Base-by-base conservation (phyloP, 64 coral and sea anemone species). In the Pocillopora verrucosa region DNA sequence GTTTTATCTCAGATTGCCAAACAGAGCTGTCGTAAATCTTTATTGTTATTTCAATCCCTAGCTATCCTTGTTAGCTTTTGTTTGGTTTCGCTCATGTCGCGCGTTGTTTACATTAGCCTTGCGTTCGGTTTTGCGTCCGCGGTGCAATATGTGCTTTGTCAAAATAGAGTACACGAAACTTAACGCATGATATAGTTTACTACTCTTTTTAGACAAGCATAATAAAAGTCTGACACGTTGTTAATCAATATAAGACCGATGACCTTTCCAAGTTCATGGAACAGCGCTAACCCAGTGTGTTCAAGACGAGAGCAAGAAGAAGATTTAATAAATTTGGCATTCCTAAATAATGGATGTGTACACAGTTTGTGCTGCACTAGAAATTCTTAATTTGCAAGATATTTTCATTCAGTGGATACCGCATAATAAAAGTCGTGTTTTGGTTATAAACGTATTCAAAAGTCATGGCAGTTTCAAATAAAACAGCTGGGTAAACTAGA, bases 331-430 rank as follows among this genome's bases (percentile, higher is more conserved):
- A 64, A 83, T 30, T 11, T 19, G 9, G 20, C 81, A 56, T 84
- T 70, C 63, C 36, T 65, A 56, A 64, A 56, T 70, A 72, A 84
- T 83, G 60, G 37, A 63, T 84, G 81, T 84, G 37, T 84, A 84
- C 81, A 84, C 34, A 84, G 26, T 20, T 70, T 51, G 37, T 36
- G 13, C 25, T 51, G 41, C 64, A 51, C 62, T 30, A 69, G 61
- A 84, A 37, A 70, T 1, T 41, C 70, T 69, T 10, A n/a, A 69
- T 84, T 84, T 38, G 56, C 62, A 11, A 56, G 5, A 15, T 24
- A 2, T 56, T 84, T 70, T n/a, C 67, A 56, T 68, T 84, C 19
- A 70, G 37, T 69, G 63, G 70, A 84, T 70, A 70, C 35, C 36
- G 9, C 9, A 4, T 51, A 17, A 72, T 38, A 56, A 70, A 56